Percentiles rank a stretch among this genome's conserved stretches.
These are phyloP conservation scores for Eustalomyia histrio DNA, from an alignment of 2,888 invertebrate species.

Conservation along the genomic window DNA sequence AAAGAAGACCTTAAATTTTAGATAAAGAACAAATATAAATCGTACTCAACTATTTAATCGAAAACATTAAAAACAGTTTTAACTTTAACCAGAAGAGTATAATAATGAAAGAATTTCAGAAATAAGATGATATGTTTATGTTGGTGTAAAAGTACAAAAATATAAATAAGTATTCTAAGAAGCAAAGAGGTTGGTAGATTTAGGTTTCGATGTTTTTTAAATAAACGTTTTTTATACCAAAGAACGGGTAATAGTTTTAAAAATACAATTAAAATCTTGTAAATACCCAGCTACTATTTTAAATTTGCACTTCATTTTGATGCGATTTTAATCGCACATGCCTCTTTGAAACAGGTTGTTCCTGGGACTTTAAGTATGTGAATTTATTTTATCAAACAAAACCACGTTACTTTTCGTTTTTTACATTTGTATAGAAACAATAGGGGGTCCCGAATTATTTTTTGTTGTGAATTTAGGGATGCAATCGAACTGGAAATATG, in stretches of 20 bases:
- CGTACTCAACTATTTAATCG: background rate
- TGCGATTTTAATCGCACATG: constrained; percentile 53
- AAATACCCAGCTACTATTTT: constrained; percentile 48
- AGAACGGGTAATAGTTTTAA: constrained; percentile 44
- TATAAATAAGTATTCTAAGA: constrained; percentile 13
- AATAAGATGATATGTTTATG: constrained; percentile 18
- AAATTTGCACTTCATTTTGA: constrained; percentile 59
- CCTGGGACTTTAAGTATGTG: background rate
- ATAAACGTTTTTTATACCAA: constrained; percentile 15
- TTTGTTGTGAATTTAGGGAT: too few species aligned
- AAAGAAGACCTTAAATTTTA: constrained; percentile 48
- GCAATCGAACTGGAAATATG: too few species aligned
- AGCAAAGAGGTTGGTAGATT: background rate
- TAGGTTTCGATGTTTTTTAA: constrained; percentile 10
- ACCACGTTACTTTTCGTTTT: background rate
- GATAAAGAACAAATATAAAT: constrained; percentile 18
- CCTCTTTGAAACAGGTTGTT: constrained; percentile 56
- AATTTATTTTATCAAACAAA: background rate
- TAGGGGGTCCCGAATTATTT: too few species aligned
- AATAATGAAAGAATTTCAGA: background rate
- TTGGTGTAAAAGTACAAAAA: background rate
- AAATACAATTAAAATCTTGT: constrained; percentile 43
- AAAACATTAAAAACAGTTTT: constrained; percentile 7
- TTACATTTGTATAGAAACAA: too few species aligned
- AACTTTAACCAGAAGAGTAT: background rate